Conservation (phyloP, 1,140 invertebrate genomes). For the Maniola jurtina region DNA sequence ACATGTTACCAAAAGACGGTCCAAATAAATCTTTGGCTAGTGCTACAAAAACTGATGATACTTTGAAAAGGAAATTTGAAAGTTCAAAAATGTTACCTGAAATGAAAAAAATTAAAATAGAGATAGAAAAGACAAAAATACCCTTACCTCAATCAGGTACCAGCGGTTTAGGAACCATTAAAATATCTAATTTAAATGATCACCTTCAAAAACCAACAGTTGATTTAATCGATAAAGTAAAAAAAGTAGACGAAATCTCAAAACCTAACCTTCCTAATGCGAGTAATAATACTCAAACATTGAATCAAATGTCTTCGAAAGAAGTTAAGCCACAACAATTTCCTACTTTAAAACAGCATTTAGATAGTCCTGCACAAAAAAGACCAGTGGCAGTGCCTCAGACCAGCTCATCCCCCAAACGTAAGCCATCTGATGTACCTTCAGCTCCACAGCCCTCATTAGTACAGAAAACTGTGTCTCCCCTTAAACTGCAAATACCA, state of each 20-base stretch:
- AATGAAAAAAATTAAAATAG: conserved; percentile 70
- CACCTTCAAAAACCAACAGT: conserved; percentile 5
- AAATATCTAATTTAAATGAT: conserved; percentile 28
- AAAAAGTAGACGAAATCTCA: conserved; percentile 28
- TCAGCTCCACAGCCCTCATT: conserved; percentile 23
- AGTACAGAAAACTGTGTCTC: conserved; percentile 59
- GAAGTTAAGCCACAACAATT: conserved; percentile 47
- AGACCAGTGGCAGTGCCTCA: conserved; percentile 43
- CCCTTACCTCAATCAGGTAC: conserved; percentile 30
- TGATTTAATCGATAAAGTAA: conserved; percentile 18
- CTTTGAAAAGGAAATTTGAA: conserved; percentile 61
- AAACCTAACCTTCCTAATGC: conserved; percentile 25
- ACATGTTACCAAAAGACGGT: conserved; percentile 27
- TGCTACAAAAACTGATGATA: conserved; percentile 48
- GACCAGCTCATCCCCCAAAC: conserved; percentile 53
- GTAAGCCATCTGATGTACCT: conserved; percentile 41
- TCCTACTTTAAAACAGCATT: conserved; percentile 34
- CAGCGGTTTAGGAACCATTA: conserved; percentile 24
- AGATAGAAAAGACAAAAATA: conserved; percentile 61
- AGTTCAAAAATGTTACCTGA: conserved; percentile 49
- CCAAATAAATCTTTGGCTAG: conserved; percentile 30
- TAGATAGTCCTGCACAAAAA: conserved; percentile 50
- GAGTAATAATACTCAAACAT: conserved; percentile 26
- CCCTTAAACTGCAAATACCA: conserved; percentile 62
- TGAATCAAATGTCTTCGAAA: conserved; percentile 32